Evolutionary conservation across 2,888 invertebrate species (phyloP).

Genomic region (Cheilosia variabilis): DNA sequence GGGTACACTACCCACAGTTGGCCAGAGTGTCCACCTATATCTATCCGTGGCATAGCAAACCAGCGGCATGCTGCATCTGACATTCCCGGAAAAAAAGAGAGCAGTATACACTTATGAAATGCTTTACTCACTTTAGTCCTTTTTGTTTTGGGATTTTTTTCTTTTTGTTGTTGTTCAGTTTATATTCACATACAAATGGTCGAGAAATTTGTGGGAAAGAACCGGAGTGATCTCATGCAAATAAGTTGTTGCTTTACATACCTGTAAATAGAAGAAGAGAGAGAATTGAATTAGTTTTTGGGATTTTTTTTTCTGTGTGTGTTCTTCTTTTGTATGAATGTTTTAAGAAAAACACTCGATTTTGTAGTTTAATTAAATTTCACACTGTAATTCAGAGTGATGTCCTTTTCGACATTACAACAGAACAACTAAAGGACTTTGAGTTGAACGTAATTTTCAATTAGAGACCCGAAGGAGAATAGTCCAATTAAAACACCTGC

Average conservation of each 20-base stretch:
- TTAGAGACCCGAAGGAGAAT: conserved; percentile 35
- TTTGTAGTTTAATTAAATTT: conserved; percentile 69
- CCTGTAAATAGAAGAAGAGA: conserved; percentile 65
- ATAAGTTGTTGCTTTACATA: conserved; percentile 70
- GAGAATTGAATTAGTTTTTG: conserved; percentile 65
- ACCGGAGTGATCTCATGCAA: conserved; percentile 66
- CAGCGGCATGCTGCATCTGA: conserved; percentile 34
- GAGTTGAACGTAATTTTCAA: conserved; percentile 54
- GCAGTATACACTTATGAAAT: conserved; percentile 67
- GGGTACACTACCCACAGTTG: conserved; percentile 27
- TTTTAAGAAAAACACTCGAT: conserved; percentile 14
- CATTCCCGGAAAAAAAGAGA: conserved; percentile 50
- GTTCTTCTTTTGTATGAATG: conserved; percentile 15
- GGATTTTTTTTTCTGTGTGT: background rate
- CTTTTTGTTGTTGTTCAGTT: background rate
- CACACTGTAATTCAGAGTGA: conserved; percentile 25
- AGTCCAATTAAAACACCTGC: conserved; percentile 66
- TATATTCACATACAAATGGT: background rate
- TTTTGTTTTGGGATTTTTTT: conserved; percentile 54
- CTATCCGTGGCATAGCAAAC: conserved; percentile 27
- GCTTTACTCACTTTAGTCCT: conserved; percentile 73
- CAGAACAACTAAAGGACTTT: conserved; percentile 14
- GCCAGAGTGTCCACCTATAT: conserved; percentile 51
- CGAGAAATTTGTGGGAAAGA: conserved; percentile 64
- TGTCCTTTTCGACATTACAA: conserved; percentile 48